These are phyloP conservation scores for Drosophila willistoni DNA, from an alignment of 1,140 invertebrate species.

Conservation along the genomic window DNA sequence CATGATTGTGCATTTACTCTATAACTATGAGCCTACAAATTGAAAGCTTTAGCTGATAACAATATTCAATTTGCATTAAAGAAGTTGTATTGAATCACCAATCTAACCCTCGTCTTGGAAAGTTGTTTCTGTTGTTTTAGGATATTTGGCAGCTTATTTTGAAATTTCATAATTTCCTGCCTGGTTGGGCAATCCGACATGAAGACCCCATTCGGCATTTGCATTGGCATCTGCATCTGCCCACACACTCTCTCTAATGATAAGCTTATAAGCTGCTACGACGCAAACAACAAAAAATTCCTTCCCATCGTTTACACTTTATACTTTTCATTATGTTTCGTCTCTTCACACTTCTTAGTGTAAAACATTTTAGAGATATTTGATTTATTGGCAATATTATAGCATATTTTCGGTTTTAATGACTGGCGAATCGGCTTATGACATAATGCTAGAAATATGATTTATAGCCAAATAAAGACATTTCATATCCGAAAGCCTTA, in stretches of 20 bases:
- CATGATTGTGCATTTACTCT: conserved; percentile 6
- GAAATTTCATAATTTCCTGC: background rate
- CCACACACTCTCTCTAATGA: conserved; percentile 43
- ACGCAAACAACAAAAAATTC: conserved; percentile 20
- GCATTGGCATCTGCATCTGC: conserved; percentile 8
- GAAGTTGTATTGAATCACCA: background rate
- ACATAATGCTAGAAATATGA: conserved; percentile 66
- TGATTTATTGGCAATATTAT: conserved; percentile 74
- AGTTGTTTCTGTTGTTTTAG: background rate
- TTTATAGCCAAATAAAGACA: conserved; percentile 55
- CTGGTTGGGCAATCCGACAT: conserved; percentile 36
- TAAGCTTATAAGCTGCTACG: conserved; percentile 48
- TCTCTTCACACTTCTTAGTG: background rate
- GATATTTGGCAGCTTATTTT: background rate
- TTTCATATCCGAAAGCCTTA: conserved; percentile 50
- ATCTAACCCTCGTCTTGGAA: too few species aligned
- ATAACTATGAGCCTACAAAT: background rate
- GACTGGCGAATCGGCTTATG: conserved; percentile 75
- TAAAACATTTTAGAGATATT: conserved; percentile 50
- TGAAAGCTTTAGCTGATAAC: conserved; percentile 2
- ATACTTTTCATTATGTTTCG: conserved; percentile 4
- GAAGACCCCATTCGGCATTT: conserved; percentile 26
- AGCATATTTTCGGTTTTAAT: conserved; percentile 53
- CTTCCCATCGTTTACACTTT: conserved; percentile 2
- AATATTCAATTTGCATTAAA: background rate